These are phyloP conservation scores for Polypterus senegalus DNA, from an alignment of 2,113 vertebrate genomes.

Conservation along the genomic window DNA sequence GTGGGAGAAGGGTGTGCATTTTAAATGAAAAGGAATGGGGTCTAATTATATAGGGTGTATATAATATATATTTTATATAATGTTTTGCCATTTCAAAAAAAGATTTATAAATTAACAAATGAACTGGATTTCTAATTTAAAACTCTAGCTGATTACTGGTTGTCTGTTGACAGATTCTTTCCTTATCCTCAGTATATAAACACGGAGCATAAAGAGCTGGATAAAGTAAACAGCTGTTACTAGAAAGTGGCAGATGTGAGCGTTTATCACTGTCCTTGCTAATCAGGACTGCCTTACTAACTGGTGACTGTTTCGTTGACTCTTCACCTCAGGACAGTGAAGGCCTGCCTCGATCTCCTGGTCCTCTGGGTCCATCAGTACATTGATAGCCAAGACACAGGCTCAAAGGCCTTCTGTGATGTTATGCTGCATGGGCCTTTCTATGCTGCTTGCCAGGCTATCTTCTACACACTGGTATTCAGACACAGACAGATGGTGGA, in stretches of 20 bases:
- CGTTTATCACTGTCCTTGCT: too few species aligned
- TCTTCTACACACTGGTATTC: conserved; percentile 83
- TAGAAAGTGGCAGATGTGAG: background rate
- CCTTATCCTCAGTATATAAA: too few species aligned
- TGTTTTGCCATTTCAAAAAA: too few species aligned
- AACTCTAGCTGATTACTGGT: too few species aligned
- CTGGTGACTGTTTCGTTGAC: background rate
- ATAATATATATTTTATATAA: too few species aligned
- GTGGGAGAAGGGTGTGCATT: too few species aligned
- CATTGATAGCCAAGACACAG: conserved; percentile 74
- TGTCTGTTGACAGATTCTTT: too few species aligned
- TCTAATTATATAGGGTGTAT: too few species aligned
- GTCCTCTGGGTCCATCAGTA: conserved; percentile 81
- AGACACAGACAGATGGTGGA: conserved; percentile 73
- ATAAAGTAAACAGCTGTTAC: background rate
- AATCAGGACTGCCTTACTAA: background rate
- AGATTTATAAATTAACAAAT: too few species aligned
- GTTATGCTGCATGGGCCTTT: conserved; percentile 78
- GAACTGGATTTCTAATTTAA: too few species aligned
- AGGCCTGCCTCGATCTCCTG: conserved; percentile 80
- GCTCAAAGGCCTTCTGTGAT: conserved; percentile 69
- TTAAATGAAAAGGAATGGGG: too few species aligned
- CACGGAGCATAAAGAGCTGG: too few species aligned
- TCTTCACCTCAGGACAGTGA: conserved; percentile 60
- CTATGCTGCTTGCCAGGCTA: conserved; percentile 79